Percentiles rank a stretch among this genome's conserved stretches.
These are phyloP conservation scores for Propithecus perrieri DNA, from an alignment of 2,797 vertebrate species.

Conservation along the genomic window DNA sequence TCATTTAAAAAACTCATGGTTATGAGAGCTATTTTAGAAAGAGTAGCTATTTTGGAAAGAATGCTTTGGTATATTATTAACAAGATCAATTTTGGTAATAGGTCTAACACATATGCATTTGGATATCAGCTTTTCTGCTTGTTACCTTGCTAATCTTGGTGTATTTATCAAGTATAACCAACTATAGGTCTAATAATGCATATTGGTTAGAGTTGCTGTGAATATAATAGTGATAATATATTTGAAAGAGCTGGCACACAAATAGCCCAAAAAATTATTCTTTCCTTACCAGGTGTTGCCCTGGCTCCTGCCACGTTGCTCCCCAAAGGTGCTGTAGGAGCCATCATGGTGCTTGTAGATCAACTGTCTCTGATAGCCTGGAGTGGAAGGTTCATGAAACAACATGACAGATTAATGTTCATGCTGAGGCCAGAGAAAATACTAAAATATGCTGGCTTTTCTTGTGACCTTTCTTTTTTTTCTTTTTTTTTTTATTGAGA, in stretches of 20 bases:
- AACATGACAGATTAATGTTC: background rate
- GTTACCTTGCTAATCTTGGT: background rate
- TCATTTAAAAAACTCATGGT: background rate
- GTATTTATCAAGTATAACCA: background rate
- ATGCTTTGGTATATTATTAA: background rate
- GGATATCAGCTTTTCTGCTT: background rate
- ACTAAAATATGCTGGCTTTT: background rate
- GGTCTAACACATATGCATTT: background rate
- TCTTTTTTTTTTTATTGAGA: too few relatives aligned
- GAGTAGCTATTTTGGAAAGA: constrained; percentile 16
- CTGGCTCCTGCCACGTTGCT: constrained; percentile 23
- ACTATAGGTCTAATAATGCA: background rate
- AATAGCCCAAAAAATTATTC: background rate
- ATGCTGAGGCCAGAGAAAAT: background rate
- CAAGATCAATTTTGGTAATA: background rate
- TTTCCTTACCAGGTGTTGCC: constrained; percentile 93
- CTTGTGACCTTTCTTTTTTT: background rate
- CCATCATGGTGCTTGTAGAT: constrained; percentile 92
- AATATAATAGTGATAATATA: background rate
- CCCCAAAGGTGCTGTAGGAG: constrained; percentile 94
- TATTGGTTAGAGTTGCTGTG: background rate
- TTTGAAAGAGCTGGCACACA: background rate
- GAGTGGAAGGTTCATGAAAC: background rate
- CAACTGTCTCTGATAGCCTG: constrained; percentile 93
- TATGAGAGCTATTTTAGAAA: background rate